Conservation (phyloP, 2,797 vertebrate species). For the Catamblyrhynchus diadema region DNA sequence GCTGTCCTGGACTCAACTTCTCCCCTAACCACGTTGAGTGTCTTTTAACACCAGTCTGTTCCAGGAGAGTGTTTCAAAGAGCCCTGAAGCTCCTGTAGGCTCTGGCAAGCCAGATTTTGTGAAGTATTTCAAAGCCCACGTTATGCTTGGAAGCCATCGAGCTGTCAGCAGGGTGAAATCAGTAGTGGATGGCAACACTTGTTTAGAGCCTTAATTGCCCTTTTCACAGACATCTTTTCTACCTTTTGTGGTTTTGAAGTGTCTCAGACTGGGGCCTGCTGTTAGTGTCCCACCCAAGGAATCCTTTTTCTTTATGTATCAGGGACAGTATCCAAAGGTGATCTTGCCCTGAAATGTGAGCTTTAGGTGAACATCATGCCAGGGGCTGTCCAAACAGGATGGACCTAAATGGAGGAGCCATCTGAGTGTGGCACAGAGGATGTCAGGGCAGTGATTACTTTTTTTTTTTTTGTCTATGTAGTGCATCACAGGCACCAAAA, state of each 20-base stretch:
- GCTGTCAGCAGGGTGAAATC: background rate
- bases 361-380: background rate
- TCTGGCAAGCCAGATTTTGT: background rate
- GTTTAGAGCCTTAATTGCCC: background rate
- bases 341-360: background rate
- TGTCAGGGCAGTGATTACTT: background rate
- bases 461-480: background rate
- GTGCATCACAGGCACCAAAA: background rate
- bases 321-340: background rate
- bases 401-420: background rate
- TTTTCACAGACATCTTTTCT: background rate
- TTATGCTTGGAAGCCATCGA: background rate
- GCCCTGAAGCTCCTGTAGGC: background rate
- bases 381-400: background rate
- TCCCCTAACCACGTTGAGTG: background rate
- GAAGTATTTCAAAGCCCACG: background rate
- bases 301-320: fast-evolving
- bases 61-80: background rate
- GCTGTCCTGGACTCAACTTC: background rate
- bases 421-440: background rate
- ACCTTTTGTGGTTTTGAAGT: background rate
- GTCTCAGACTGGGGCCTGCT: background rate
- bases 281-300: background rate
- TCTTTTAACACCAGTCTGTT: background rate
- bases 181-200: background rate